phyloP scores from a whole-genome alignment of 2,113 vertebrate species.

The Trematomus loennbergii region DNA sequence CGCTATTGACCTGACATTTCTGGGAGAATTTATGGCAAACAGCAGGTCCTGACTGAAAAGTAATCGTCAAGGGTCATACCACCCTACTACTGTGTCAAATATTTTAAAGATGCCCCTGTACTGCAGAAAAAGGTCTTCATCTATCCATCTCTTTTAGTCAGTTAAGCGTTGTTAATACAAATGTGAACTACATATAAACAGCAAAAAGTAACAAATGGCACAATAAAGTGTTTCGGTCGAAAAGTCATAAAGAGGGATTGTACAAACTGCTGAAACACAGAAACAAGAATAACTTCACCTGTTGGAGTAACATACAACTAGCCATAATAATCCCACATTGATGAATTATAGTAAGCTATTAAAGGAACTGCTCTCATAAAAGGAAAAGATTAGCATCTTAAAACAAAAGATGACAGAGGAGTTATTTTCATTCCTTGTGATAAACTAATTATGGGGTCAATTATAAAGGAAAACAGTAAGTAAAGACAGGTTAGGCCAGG shows the following conservation, averaged over 20 bases:
- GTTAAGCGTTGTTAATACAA: background rate
- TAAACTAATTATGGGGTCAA: conserved; percentile 61
- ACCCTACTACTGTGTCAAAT: conserved; percentile 27
- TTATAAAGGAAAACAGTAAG: conserved; percentile 55
- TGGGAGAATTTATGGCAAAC: conserved; percentile 46
- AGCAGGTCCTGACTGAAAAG: background rate
- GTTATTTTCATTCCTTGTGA: conserved; percentile 43
- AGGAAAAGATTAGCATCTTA: conserved; percentile 60
- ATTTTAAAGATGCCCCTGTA: conserved; percentile 9
- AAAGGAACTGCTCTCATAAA: conserved; percentile 39
- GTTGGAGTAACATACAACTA: conserved; percentile 20
- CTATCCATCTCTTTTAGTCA: background rate
- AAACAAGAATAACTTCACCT: conserved; percentile 30
- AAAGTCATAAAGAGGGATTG: background rate
- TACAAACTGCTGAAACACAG: conserved; percentile 2
- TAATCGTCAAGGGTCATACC: conserved; percentile 7
- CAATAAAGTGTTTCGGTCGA: background rate
- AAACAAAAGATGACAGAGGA: conserved; percentile 49
- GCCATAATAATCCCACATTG: conserved; percentile 26
- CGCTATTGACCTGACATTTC: conserved; percentile 47
- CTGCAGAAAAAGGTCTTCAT: background rate
- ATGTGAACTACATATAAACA: background rate
- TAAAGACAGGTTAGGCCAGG: conserved; percentile 32
- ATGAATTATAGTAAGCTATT: conserved; percentile 39
- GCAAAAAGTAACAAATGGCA: background rate